Evolutionary conservation across 2,113 vertebrate species (phyloP).

Genomic region (Falco punctatus): DNA sequence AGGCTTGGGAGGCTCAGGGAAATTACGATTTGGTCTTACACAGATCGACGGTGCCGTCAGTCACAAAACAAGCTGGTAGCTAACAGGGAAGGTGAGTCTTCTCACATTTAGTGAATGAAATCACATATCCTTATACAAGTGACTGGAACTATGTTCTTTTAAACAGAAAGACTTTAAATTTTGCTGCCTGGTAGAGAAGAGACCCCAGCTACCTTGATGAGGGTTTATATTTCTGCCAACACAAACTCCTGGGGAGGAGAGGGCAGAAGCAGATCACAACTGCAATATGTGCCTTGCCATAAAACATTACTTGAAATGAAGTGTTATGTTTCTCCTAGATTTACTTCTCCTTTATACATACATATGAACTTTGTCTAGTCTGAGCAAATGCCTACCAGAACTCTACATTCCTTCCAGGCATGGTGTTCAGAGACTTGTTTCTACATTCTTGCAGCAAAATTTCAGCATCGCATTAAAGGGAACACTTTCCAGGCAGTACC

Average conservation of each 20-base stretch:
- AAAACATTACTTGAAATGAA: not conserved
- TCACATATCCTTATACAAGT: not conserved
- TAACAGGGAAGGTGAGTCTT: not conserved
- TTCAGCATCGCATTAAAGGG: not conserved
- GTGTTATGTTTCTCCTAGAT: not conserved
- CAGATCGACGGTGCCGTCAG: constrained; percentile 16
- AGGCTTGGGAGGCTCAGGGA: not conserved
- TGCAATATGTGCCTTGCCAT: not conserved
- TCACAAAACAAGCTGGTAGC: not conserved
- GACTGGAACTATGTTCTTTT: not conserved
- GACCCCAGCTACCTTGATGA: not conserved
- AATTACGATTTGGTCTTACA: not conserved
- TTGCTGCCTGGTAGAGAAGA: not conserved
- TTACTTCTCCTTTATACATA: not conserved
- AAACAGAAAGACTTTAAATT: not conserved
- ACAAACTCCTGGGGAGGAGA: not conserved
- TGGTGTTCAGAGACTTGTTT: not conserved
- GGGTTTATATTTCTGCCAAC: not conserved
- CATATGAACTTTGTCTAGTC: not conserved
- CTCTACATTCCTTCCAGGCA: not conserved
- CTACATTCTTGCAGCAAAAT: not conserved
- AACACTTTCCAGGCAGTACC: not conserved
- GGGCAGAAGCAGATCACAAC: not conserved
- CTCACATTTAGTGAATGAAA: not conserved
- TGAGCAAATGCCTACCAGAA: not conserved